phyloP scores from a whole-genome alignment of 2,797 vertebrate genomes.

The Delichon dasypus region DNA sequence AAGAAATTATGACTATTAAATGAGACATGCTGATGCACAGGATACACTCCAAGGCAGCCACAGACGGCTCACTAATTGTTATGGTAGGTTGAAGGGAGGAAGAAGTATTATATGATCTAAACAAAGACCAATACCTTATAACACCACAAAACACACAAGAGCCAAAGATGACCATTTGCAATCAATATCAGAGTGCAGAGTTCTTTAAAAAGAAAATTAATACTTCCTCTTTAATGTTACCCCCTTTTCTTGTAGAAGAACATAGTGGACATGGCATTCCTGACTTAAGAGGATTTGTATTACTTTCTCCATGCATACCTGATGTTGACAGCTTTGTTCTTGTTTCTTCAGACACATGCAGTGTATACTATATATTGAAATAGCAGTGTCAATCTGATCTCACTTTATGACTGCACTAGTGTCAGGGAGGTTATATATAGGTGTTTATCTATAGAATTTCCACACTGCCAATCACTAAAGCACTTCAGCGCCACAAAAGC shows the following conservation, averaged over 20 bases:
- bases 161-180: not conserved
- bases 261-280: not conserved
- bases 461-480: not conserved
- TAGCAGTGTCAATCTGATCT: not conserved
- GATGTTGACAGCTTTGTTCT: not conserved
- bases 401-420: not conserved
- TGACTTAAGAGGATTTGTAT: not conserved
- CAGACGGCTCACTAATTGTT: conserved; percentile 57
- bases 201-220: conserved; percentile 18
- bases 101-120: conserved; percentile 41
- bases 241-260: not conserved
- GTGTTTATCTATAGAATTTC: conserved; percentile 30
- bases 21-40: conserved; percentile 51
- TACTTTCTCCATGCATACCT: not conserved
- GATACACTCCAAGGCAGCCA: conserved; percentile 64
- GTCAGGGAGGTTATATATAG: conserved; percentile 29
- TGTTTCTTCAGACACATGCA: not conserved
- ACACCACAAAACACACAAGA: not conserved
- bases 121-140: conserved; percentile 22
- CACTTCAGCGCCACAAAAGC: not conserved
- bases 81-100: conserved; percentile 42
- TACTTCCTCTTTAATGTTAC: not conserved
- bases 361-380: not conserved
- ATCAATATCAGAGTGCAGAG: not conserved
- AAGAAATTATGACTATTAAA: conserved; percentile 65